phyloP scores from a whole-genome alignment of 2,113 vertebrate genomes.

The Coptodon bakossiorum region DNA sequence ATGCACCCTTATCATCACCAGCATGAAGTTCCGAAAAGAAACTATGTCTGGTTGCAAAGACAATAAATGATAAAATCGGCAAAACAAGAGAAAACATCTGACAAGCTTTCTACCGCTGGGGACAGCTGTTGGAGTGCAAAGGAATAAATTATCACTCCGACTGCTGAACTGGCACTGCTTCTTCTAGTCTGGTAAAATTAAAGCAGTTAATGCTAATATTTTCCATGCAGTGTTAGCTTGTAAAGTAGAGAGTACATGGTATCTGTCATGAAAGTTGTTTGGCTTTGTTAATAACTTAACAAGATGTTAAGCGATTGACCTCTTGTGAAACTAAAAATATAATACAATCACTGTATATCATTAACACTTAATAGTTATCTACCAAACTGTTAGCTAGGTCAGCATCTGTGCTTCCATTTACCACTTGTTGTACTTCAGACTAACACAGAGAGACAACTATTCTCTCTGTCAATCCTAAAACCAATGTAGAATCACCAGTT shows the following conservation, averaged over 20 bases:
- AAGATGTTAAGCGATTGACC: background rate
- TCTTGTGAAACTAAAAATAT: background rate
- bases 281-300: background rate
- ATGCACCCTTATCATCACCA: background rate
- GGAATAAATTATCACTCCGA: background rate
- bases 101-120: background rate
- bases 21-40: accelerated
- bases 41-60: background rate
- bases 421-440: background rate
- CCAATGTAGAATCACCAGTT: background rate
- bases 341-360: background rate
- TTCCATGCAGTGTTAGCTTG: background rate
- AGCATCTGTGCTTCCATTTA: background rate
- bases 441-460: background rate
- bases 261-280: background rate
- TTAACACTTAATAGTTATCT: background rate
- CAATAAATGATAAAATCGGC: background rate
- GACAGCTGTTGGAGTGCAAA: background rate
- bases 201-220: background rate
- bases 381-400: background rate
- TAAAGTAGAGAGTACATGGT: background rate
- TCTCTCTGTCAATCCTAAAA: background rate
- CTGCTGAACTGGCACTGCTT: background rate
- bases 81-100: background rate
- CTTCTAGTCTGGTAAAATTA: background rate